phyloP scores from a whole-genome alignment of 2,113 vertebrate genomes.

The Cariama cristata region DNA sequence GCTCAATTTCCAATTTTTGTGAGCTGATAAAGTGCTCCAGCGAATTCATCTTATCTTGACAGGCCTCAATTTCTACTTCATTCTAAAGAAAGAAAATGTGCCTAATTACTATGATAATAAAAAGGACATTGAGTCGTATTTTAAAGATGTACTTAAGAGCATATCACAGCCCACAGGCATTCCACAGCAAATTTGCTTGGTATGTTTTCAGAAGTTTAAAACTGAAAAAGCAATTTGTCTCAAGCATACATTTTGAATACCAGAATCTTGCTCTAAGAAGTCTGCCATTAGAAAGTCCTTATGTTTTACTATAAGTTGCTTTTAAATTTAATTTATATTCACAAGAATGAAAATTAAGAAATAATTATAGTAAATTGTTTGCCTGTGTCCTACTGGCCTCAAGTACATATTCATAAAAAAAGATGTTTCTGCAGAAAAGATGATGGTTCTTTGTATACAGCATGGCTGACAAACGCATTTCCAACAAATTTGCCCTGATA shows the following conservation, averaged over 20 bases:
- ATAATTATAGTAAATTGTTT: neutral
- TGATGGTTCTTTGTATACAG: neutral
- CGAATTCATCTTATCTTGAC: constrained; percentile 50
- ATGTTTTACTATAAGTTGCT: neutral
- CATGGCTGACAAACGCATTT: neutral
- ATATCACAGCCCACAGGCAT: neutral
- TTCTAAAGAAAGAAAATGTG: constrained; percentile 53
- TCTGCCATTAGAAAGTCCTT: neutral
- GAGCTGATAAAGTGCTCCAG: constrained; percentile 58
- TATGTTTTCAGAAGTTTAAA: neutral
- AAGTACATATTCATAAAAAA: neutral
- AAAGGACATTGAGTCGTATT: neutral
- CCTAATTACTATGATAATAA: neutral
- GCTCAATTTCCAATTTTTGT: constrained; percentile 67
- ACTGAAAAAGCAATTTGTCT: neutral
- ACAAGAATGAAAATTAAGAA: neutral
- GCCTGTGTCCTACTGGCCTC: neutral
- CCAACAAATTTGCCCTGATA: neutral
- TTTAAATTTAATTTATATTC: neutral
- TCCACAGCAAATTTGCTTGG: neutral
- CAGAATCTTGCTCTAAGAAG: neutral
- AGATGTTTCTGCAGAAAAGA: neutral
- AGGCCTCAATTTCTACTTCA: constrained; percentile 59
- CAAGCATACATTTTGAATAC: neutral
- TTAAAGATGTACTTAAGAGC: neutral